These are phyloP conservation scores for Gymnobelideus leadbeateri DNA, from an alignment of 2,113 vertebrate species.

Conservation along the genomic window DNA sequence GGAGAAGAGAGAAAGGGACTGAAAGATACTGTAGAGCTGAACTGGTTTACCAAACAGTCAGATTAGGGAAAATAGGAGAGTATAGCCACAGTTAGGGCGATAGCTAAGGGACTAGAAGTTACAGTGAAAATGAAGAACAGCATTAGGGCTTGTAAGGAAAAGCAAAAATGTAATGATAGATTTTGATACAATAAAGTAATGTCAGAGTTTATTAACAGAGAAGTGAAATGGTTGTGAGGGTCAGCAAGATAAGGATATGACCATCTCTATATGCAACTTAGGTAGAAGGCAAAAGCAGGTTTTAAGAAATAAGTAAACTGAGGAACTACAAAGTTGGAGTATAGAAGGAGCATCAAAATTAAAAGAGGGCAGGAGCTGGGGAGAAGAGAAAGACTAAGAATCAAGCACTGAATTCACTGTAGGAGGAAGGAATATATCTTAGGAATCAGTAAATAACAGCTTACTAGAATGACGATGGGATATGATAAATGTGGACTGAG, in stretches of 20 bases:
- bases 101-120: neutral
- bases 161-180: neutral
- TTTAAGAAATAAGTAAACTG: neutral
- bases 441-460: neutral
- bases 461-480: neutral
- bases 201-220: neutral
- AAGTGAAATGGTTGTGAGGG: neutral
- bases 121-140: neutral
- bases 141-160: neutral
- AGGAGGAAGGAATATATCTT: neutral
- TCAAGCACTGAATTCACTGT: neutral
- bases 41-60: neutral
- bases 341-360: neutral
- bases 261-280: neutral
- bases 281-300: neutral
- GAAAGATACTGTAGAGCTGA: neutral
- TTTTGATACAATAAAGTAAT: neutral
- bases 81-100: neutral
- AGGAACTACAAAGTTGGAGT: neutral
- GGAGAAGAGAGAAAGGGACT: neutral
- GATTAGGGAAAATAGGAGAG: neutral
- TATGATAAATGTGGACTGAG: neutral
- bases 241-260: neutral
- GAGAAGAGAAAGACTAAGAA: too few relatives aligned
- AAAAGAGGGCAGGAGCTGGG: neutral